Evolutionary conservation across 2,113 vertebrate genomes (phyloP).

Genomic region (Siniperca chuatsi): DNA sequence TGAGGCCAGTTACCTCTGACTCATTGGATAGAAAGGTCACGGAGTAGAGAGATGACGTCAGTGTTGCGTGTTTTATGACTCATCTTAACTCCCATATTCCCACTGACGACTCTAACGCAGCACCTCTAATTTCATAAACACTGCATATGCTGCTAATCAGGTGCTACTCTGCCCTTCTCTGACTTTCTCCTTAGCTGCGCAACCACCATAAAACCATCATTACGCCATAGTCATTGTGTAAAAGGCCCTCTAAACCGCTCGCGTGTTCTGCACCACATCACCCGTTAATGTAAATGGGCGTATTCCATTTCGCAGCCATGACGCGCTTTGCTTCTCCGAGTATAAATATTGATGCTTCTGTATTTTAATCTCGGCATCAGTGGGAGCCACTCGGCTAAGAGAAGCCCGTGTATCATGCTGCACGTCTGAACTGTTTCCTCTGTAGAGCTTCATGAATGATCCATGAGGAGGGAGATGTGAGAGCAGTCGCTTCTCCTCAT

Average conservation of each 20-base stretch:
- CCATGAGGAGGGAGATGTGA: slow-evolving; percentile 43
- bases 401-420: background rate
- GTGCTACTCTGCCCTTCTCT: background rate
- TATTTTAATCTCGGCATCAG: slow-evolving; percentile 31
- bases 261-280: slow-evolving; percentile 24
- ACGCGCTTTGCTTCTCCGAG: background rate
- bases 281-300: background rate
- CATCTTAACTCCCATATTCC: slow-evolving; percentile 3
- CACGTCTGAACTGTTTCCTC: slow-evolving; percentile 22
- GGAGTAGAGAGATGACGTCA: background rate
- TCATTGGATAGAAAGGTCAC: slow-evolving; percentile 41
- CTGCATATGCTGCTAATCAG: background rate
- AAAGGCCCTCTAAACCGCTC: slow-evolving; percentile 5
- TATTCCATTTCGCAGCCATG: background rate
- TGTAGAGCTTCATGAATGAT: slow-evolving; percentile 61
- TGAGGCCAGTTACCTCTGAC: slow-evolving; percentile 18
- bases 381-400: slow-evolving; percentile 9
- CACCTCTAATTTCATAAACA: background rate
- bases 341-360: slow-evolving; percentile 64
- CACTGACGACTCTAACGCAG: background rate
- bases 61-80: background rate
- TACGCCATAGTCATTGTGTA: background rate
- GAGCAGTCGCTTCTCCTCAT: background rate
- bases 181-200: background rate
- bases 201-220: background rate